Evolutionary conservation across 2,113 vertebrate genomes (phyloP).

Genomic region (Scalopus aquaticus): DNA sequence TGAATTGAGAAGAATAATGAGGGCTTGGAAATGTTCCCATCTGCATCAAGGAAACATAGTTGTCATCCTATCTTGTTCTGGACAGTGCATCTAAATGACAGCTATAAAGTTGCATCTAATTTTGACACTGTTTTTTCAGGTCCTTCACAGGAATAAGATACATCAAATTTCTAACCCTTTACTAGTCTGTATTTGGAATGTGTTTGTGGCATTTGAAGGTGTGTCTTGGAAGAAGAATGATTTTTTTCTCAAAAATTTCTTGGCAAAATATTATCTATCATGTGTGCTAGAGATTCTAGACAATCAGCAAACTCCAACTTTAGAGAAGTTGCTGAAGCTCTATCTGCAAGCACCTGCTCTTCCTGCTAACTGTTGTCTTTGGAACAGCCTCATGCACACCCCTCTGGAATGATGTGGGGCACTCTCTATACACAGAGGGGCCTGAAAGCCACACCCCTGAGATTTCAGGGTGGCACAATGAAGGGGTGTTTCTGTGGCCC

Average conservation of each 20-base stretch:
- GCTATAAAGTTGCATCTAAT: not conserved
- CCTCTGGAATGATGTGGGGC: accelerated
- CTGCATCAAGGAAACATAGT: not conserved
- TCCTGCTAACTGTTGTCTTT: not conserved
- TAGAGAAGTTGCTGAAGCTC: not conserved
- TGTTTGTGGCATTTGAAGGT: slow-evolving; percentile 40
- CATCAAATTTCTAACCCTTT: not conserved
- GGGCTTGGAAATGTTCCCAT: not conserved
- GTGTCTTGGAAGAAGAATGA: too few relatives aligned
- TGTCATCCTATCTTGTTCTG: too few relatives aligned
- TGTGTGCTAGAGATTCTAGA: not conserved
- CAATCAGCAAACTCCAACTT: not conserved
- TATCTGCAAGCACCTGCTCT: not conserved
- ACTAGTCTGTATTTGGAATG: not conserved
- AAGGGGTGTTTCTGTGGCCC: not conserved
- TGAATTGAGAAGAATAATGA: not conserved
- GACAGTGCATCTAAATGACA: too few relatives aligned
- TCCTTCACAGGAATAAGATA: not conserved
- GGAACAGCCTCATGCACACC: accelerated
- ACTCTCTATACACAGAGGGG: accelerated
- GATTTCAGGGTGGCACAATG: accelerated
- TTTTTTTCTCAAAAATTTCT: not conserved
- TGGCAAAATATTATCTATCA: not conserved
- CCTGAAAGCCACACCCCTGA: accelerated
- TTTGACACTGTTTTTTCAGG: not conserved